Conservation (phyloP, 2,797 vertebrate species). For the Phoeniculus purpureus region DNA sequence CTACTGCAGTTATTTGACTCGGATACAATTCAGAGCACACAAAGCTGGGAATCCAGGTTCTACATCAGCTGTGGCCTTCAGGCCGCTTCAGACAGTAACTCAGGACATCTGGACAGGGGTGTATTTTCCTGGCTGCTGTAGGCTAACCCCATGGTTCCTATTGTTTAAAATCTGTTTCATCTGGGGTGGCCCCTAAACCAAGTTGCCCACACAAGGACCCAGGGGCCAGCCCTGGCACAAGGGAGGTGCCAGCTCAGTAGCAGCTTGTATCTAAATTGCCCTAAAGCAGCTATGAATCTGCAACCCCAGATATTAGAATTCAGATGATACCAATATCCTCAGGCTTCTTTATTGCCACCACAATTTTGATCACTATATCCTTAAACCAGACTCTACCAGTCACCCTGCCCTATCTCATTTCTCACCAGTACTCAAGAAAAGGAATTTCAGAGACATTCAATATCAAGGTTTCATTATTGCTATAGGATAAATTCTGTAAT, state of each 20-base stretch:
- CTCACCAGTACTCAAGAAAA: not conserved
- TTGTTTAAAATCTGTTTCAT: accelerated
- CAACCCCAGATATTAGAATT: not conserved
- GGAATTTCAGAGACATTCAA: not conserved
- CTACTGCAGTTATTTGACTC: not conserved
- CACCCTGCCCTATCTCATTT: not conserved
- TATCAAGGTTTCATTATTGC: not conserved
- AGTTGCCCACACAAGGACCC: not conserved
- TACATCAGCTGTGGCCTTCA: accelerated
- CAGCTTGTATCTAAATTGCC: not conserved
- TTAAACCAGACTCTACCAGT: not conserved
- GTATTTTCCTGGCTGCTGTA: not conserved
- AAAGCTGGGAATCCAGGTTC: not conserved
- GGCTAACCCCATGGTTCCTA: not conserved
- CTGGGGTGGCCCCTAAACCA: not conserved
- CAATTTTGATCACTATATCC: not conserved
- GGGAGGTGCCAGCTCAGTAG: not conserved
- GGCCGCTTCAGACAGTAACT: not conserved
- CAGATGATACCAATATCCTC: not conserved
- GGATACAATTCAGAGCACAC: not conserved
- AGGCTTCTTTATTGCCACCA: not conserved
- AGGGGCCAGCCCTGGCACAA: not conserved
- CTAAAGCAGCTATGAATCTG: not conserved
- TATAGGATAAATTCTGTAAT: not conserved
- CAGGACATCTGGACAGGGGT: not conserved